These are phyloP conservation scores for Salvelinus alpinus DNA, from an alignment of 2,113 vertebrate genomes.

Conservation along the genomic window DNA sequence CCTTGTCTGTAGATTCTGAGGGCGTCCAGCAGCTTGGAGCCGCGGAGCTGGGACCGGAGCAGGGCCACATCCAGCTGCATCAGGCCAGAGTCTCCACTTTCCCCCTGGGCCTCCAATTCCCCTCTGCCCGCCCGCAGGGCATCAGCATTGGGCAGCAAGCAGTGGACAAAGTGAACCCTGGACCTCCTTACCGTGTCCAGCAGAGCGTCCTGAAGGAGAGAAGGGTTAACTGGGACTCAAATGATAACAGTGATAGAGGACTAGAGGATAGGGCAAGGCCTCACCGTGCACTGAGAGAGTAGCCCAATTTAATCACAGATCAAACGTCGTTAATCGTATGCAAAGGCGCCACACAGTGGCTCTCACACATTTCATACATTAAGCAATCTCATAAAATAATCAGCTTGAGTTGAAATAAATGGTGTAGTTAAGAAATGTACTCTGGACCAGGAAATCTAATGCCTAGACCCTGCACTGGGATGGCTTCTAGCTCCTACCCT, in stretches of 20 bases:
- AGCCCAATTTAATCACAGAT: neutral
- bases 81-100: constrained; percentile 83
- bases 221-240: constrained; percentile 15
- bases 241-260: neutral
- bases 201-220: constrained; percentile 83
- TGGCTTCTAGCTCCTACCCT: neutral
- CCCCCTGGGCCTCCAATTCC: constrained; percentile 79
- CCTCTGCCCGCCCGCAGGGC: constrained; percentile 72
- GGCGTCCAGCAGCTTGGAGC: constrained; percentile 89
- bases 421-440: neutral
- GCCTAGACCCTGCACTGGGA: neutral
- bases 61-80: constrained; percentile 90
- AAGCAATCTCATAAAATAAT: neutral
- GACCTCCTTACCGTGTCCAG: constrained; percentile 92
- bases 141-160: constrained; percentile 87
- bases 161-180: constrained; percentile 93
- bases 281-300: neutral
- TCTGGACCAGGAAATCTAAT: neutral
- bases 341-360: neutral
- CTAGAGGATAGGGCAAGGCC: neutral
- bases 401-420: neutral
- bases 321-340: neutral
- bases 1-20: constrained; percentile 96
- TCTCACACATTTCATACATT: neutral
- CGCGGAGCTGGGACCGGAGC: constrained; percentile 89